Base-by-base conservation (phyloP, 2,797 vertebrate genomes). In the Anisognathus igniventris region DNA sequence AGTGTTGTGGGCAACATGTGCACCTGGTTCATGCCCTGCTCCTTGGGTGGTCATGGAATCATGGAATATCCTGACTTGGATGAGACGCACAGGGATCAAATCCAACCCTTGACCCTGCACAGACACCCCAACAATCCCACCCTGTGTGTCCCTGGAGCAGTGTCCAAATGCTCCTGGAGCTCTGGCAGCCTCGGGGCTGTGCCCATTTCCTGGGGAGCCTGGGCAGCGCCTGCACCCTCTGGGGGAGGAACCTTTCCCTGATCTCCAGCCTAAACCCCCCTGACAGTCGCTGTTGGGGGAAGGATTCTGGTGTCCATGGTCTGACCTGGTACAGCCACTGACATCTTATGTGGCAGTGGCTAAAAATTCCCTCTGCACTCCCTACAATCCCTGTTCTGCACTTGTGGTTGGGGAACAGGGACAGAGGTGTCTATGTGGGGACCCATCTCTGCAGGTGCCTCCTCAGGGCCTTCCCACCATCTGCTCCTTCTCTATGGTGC, bases 131-230 rank as follows among this genome's bases (percentile, higher is more conserved):
- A 1, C 50, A 77, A 24, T 16, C 30, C 23, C 65, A 51, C 5
- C 51, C 25, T 57, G 35, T 1, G 9, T 30, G 39, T 47, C 35
- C 56, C 40, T 37, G 12, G 1, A 47, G 22, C 0, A 0, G 0
- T 82, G 30, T 23, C 50, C n/a, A 13, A 57, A 44, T 0, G 0
- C 16, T 62, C 37, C 44, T 44, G 24, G 44, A 89, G 50, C 71
- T 70, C 37, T 51, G 37, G 20, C 64, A 82, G 62, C 27, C 27
- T 56, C 0, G 0, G 37, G 17, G 14, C 71, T 0, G 1, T 56
- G 48, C 5, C 78, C 57, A 10, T 62, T 42, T 21, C n/a, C 50
- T 45, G 71, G 44, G n/a, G 16, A 75, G 24, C 31, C 70, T 75
- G 64, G 6, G 24, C 56, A 56, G 56, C 37, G 64, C 44, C 51